A percentile compares a stretch with the other conserved stretches of the same genome.
phyloP scores from a whole-genome alignment of 2,888 invertebrate genomes.

The Tenthredo distinguenda region DNA sequence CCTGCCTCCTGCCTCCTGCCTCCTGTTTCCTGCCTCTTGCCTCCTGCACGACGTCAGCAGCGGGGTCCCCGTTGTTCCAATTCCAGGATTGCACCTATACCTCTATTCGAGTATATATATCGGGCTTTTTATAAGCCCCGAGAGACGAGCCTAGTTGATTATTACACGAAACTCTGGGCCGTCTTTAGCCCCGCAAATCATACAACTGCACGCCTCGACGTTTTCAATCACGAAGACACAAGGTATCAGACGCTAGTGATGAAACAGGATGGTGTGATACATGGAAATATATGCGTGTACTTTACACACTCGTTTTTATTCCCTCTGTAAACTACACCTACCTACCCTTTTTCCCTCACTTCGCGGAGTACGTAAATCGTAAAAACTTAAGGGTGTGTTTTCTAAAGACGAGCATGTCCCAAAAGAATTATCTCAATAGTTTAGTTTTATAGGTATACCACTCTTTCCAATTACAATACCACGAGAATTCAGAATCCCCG shows the following conservation, averaged over 20 bases:
- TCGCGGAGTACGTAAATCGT: background rate
- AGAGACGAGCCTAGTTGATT: slow-evolving; percentile 44
- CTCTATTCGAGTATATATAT: slow-evolving; percentile 13
- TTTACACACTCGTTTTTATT: slow-evolving; percentile 2
- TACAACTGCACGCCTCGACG: slow-evolving; percentile 41
- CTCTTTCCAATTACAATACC: background rate
- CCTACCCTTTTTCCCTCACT: background rate
- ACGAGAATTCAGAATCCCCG: background rate
- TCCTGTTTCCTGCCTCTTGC: background rate
- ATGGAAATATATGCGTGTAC: background rate
- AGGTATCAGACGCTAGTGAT: slow-evolving; percentile 27
- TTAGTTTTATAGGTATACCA: background rate
- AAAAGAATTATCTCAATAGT: background rate
- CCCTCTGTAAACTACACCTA: background rate
- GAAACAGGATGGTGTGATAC: slow-evolving; percentile 16
- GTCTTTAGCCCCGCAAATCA: slow-evolving; percentile 6
- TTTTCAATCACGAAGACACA: slow-evolving; percentile 41
- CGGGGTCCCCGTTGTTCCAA: slow-evolving; percentile 24
- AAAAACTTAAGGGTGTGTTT: slow-evolving; percentile 2
- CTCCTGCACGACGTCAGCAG: background rate
- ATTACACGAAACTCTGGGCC: slow-evolving; percentile 28
- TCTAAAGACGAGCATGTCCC: background rate
- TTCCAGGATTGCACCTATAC: slow-evolving; percentile 31
- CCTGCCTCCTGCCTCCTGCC: background rate
- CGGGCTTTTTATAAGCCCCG: slow-evolving; percentile 24